Evolutionary conservation across 2,113 vertebrate species (phyloP), one percentile per base, ranked within the genome.

Genomic region (Cavia aperea): DNA sequence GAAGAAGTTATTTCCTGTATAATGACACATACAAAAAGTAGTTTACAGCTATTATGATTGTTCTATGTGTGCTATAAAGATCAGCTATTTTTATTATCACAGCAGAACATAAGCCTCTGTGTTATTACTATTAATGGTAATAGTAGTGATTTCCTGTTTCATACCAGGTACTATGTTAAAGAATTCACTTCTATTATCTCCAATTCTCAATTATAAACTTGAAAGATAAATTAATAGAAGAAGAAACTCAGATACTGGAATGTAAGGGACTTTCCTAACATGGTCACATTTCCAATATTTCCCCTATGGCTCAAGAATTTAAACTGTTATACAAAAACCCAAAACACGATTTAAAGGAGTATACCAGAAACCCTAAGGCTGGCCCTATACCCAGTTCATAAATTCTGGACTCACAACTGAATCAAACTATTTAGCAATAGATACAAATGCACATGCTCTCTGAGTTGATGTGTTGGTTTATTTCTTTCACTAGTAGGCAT

Each of bases 1-100:
- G 49, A 33, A 56, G 77, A 78, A 79, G 31, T 79, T 70, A 5
- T n/a, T 86, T 16, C 49, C 77, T 86, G 2, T 33, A 70, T 49
- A 66, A 46, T 43, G 33, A 46, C 12, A 46, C 23, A 72, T 63
- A 65, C 18, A 21, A n/a, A 83, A 95, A 82, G 49, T 83, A 86
- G 14, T 88, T 82, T 92, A 49, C 46, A 58, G n/a, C 62, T 92
- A 81, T 88, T 85, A 73, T 85, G 78, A 90, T 43, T 65, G 3
- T 86, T 39, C 54, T 78, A 56, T 29, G 51, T 93, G 79, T 94
- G 7, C 36, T 90, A 72, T 19, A 82, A 90, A 94, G 73, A 54
- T 43, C 18, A 90, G 36, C 4, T 92, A 23, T 39, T 10, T 58
- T 94, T 94, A 56, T n/a, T 15, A 51, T 51, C 24, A 23, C 33